A percentile compares a stretch with the other conserved stretches of the same genome.
These are phyloP conservation scores for Heterodera schachtii DNA, from an alignment of 1,140 invertebrate species.

Conservation along the genomic window DNA sequence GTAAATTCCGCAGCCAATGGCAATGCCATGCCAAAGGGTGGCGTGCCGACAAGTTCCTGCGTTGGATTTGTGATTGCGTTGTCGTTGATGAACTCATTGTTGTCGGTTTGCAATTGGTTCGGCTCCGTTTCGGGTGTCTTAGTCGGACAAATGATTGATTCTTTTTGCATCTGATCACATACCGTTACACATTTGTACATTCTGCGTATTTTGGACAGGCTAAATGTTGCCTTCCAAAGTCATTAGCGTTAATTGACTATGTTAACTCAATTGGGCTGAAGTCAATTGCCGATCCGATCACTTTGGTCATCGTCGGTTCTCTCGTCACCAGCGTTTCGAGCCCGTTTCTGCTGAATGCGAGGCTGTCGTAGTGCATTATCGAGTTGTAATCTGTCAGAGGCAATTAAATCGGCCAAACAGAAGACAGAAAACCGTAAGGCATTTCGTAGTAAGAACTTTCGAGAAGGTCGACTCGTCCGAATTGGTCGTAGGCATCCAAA, in stretches of 20 bases:
- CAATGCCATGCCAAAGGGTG: neutral
- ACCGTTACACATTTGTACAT: slow-evolving; percentile 57
- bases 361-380: slow-evolving; percentile 64
- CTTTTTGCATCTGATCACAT: neutral
- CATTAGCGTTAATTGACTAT: neutral
- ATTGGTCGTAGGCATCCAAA: slow-evolving; percentile 60
- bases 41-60: slow-evolving; percentile 5
- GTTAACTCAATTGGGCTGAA: slow-evolving; percentile 56
- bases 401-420: neutral
- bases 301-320: slow-evolving; percentile 57
- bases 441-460: slow-evolving; percentile 61
- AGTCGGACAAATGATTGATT: neutral
- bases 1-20: neutral
- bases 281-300: slow-evolving; percentile 64
- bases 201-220: slow-evolving; percentile 57
- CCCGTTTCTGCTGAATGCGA: slow-evolving; percentile 64
- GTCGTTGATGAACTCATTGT: slow-evolving; percentile 9
- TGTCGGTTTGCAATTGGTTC: neutral
- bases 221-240: neutral
- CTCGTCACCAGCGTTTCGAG: slow-evolving; percentile 61
- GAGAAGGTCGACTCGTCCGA: slow-evolving; percentile 67
- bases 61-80: slow-evolving; percentile 7
- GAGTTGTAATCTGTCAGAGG: slow-evolving; percentile 50
- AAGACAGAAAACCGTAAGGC: slow-evolving; percentile 39
- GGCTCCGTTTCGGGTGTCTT: neutral